phyloP scores from a whole-genome alignment of 2,113 vertebrate species.

The Ahaetulla prasina region DNA sequence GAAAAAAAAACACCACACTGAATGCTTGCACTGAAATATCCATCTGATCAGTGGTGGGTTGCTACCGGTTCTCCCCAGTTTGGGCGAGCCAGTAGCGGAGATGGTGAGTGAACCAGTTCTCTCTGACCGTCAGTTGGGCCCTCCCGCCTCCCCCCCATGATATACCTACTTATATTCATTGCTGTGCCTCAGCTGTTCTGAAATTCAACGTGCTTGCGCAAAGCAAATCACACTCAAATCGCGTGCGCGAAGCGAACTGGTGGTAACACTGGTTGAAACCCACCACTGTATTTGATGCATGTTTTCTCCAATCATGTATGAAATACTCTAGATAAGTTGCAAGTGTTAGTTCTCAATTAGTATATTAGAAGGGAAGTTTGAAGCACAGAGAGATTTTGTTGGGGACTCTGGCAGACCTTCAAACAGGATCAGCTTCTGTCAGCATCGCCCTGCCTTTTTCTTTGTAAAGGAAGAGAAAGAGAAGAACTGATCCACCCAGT shows the following conservation, averaged over 20 bases:
- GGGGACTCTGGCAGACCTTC: neutral
- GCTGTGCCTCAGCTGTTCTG: too few relatives aligned
- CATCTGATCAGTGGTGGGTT: neutral
- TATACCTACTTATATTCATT: too few relatives aligned
- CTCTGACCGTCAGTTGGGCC: too few relatives aligned
- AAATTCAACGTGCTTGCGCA: too few relatives aligned
- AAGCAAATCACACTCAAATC: too few relatives aligned
- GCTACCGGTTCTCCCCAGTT: too few relatives aligned
- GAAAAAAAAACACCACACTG: neutral
- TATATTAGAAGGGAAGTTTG: neutral
- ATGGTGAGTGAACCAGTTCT: too few relatives aligned
- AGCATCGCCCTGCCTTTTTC: neutral
- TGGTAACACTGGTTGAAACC: too few relatives aligned
- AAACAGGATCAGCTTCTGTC: neutral
- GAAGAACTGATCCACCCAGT: neutral
- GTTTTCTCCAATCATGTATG: neutral
- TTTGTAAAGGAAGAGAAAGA: neutral
- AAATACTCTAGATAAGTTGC: neutral
- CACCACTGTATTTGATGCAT: neutral
- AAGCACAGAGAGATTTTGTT: neutral
- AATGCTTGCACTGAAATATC: neutral
- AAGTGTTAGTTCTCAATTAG: neutral
- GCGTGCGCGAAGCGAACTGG: too few relatives aligned
- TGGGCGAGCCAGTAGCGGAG: too few relatives aligned
- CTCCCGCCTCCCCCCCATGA: too few relatives aligned